Evolutionary conservation across 2,113 vertebrate genomes (phyloP).

Genomic region (Anseranas semipalmata): DNA sequence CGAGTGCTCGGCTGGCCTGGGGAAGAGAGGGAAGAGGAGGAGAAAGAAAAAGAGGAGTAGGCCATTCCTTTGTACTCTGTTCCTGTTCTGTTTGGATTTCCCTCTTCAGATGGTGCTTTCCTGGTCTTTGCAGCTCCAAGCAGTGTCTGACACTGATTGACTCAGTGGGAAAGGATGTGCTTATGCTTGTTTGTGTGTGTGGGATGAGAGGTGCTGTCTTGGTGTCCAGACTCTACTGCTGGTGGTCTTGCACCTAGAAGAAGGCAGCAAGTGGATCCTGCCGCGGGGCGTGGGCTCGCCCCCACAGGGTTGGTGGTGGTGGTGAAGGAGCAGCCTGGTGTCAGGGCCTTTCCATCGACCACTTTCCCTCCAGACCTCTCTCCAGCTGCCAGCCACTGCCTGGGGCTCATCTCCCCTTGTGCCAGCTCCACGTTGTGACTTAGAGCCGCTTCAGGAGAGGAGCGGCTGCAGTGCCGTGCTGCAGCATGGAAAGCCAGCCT

Average conservation of each 20-base stretch:
- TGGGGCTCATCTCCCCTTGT: neutral
- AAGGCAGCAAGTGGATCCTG: fast-evolving
- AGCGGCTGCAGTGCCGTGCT: neutral
- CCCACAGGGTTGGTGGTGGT: fast-evolving
- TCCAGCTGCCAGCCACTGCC: neutral
- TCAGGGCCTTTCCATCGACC: neutral
- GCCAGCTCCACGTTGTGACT: neutral
- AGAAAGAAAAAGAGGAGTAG: slow-evolving; percentile 95
- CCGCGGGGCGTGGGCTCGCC: fast-evolving
- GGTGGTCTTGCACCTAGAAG: neutral
- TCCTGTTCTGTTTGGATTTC: neutral
- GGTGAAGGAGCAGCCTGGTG: fast-evolving
- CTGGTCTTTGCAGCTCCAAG: neutral
- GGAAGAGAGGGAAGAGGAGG: slow-evolving; percentile 88
- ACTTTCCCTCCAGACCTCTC: neutral
- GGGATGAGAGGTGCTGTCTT: neutral
- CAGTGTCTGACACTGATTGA: neutral
- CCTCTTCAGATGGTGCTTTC: neutral
- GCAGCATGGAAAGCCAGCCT: neutral
- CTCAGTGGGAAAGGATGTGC: neutral
- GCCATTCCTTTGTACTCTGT: slow-evolving; percentile 47
- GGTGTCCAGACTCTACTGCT: neutral
- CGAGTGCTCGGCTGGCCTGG: slow-evolving; percentile 84
- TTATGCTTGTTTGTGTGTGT: neutral
- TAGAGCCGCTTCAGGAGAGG: neutral